Evolutionary conservation across 2,113 vertebrate species (phyloP), one percentile per base, ranked within the genome.

Genomic region (Hippopotamus amphibius): DNA sequence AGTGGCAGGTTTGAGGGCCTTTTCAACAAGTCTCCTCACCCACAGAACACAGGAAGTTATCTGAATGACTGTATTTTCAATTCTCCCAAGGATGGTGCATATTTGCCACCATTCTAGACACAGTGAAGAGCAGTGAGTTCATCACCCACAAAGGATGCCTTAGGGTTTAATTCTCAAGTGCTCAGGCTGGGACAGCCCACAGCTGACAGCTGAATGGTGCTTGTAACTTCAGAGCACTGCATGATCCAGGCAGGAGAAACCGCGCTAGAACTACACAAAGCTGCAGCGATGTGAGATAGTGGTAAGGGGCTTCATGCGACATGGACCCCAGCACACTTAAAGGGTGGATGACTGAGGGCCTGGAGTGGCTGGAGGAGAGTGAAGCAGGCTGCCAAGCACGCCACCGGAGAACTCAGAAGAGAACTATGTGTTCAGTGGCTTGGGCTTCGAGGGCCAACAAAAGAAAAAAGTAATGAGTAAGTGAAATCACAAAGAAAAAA

Each of bases 241-340:
- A 7, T 10, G 24, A 57, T 14, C 13, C n/a, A 24, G 7, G 53
- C 0, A 33, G 68, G 3, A 57, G 46, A 53, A 16, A 57, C 41
- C 21, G 19, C 2, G 7, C 4, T 5, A 13, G 59, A 77, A 46
- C 41, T 2, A 21, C 71, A 21, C 2, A 21, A 53, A 79, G 43
- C n/a, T 30, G 28, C 17, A 3, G 59, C 14, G 16, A 21, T 6
- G n/a, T 19, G 33, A 69, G 59, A 50, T 0, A 16, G 2, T 55
- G 30, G 21, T 0, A 5, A 43, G 43, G 72, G 59, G 30, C 3
- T 28, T 7, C 4, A 7, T 0, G 2, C 2, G 74, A 6, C 4
- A 12, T 0, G 11, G 3, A 5, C 37, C 33, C 68, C 48, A 7
- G 13, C 0, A 13, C 30, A 5, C 15, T 11, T 8, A 16, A 69